Evolutionary conservation across 2,113 vertebrate genomes (phyloP), one percentile per base, ranked within the genome.

Genomic region (Onychorhynchus coronatus): DNA sequence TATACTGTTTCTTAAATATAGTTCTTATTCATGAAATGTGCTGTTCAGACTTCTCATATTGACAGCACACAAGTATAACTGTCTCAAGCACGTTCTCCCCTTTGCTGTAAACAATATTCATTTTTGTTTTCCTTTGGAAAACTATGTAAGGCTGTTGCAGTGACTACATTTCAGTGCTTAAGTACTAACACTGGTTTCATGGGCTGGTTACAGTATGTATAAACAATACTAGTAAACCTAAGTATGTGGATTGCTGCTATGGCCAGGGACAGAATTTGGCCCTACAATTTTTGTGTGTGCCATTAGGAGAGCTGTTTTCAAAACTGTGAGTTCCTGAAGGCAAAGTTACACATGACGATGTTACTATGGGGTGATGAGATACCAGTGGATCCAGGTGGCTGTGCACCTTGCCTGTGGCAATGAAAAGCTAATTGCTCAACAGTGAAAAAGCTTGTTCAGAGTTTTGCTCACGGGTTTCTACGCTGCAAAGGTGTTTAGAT

Each of bases 1-100:
- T 74, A 79, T 11, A 12, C 52, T 81, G 33, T 63, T 91, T 94
- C 92, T 93, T 39, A 94, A 95, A 86, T 67, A 44, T 14, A 78
- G n/a, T 78, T 91, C 83, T 94, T 91, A 75, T 95, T 92, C 90
- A 93, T 72, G 63, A 47, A 18, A 78, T 62, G 10, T 59, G 63
- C 74, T 93, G 22, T 78, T 93, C 83, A 75, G 86, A 23, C 31
- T 74, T 85, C 50, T 68, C 49, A 39, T 78, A 80, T 25, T 81
- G 52, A 50, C 83, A 72, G n/a, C 11, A 41, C 31, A 39, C 62
- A 73, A 94, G 33, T 37, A 5, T 49, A 94, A 72, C 39, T 44
- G 39, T 86, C 10, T 31, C n/a, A 72, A 76, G 71, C 35, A 67
- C 15, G 4, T 80, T 90, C 50, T 71, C 39, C 20, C 55, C 44